A percentile compares a stretch with the other conserved stretches of the same genome.
Conservation (phyloP, 2,113 vertebrate genomes). For the Patagioenas fasciata region DNA sequence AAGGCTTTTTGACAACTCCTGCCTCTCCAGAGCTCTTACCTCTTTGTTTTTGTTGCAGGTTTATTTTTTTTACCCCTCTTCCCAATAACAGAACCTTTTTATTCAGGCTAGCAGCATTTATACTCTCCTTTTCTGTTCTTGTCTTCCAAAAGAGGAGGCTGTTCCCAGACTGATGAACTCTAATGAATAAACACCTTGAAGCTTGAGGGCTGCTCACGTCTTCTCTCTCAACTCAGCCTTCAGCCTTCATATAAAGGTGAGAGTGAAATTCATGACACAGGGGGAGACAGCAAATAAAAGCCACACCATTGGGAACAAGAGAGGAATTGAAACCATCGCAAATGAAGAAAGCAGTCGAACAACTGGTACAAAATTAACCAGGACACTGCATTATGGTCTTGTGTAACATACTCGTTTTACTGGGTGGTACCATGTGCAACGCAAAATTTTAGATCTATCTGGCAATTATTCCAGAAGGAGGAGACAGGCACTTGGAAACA, state of each 20-base stretch:
- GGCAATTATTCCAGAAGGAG: neutral
- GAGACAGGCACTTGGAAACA: neutral
- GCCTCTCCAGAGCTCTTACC: slow-evolving; percentile 60
- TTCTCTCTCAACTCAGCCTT: neutral
- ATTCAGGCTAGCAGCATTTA: slow-evolving; percentile 24
- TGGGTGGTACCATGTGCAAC: neutral
- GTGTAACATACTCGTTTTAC: neutral
- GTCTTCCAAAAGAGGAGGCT: neutral
- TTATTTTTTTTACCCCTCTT: neutral
- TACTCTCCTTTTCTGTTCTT: neutral
- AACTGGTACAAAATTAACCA: neutral
- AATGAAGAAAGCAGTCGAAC: neutral
- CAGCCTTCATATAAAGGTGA: neutral
- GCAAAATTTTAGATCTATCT: neutral
- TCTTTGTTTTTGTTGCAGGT: slow-evolving; percentile 22
- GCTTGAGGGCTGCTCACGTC: neutral
- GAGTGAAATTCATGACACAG: neutral
- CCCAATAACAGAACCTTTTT: slow-evolving; percentile 9
- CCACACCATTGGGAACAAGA: neutral
- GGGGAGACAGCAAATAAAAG: neutral
- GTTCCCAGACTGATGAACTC: neutral
- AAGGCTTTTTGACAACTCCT: slow-evolving; percentile 64
- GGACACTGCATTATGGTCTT: neutral
- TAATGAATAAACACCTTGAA: neutral
- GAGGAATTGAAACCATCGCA: neutral